Evolutionary conservation across 2,888 invertebrate genomes (phyloP).

Genomic region (Monoplex corrugatus): DNA sequence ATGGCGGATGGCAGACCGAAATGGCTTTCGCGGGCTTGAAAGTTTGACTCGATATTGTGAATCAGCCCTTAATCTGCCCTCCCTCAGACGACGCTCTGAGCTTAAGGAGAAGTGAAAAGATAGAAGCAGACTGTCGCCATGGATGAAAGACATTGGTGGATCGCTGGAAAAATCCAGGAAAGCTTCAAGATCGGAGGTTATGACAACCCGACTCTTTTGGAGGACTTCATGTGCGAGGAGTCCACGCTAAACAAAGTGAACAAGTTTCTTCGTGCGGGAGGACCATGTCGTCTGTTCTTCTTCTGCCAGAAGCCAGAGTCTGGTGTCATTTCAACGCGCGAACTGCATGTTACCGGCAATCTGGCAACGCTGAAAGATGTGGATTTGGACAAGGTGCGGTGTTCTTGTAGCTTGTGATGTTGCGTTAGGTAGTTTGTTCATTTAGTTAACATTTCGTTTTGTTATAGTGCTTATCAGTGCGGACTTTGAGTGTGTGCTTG

Average conservation of each 20-base stretch:
- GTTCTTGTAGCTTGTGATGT: no score
- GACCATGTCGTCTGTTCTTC: conserved; percentile 79
- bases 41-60: neutral
- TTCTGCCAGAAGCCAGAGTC: conserved; percentile 77
- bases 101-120: neutral
- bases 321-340: conserved; percentile 69
- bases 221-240: conserved; percentile 80
- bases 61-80: neutral
- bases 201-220: conserved; percentile 79
- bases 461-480: no score
- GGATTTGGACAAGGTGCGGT: conserved; percentile 67
- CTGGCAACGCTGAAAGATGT: conserved; percentile 77
- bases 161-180: conserved; percentile 81
- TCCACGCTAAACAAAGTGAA: conserved; percentile 77
- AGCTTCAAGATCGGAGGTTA: conserved; percentile 80
- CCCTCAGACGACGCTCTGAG: neutral
- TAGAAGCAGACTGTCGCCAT: conserved; percentile 61
- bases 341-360: conserved; percentile 76
- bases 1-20: conserved; percentile 62
- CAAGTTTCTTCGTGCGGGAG: conserved; percentile 77
- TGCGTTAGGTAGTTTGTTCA: no score
- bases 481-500: neutral
- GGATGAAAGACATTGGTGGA: conserved; percentile 82
- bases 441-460: no score
- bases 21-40: conserved; percentile 72